Evolutionary conservation across 2,113 vertebrate genomes (phyloP), one percentile per base, ranked within the genome.

Genomic region (Blennius ocellaris): DNA sequence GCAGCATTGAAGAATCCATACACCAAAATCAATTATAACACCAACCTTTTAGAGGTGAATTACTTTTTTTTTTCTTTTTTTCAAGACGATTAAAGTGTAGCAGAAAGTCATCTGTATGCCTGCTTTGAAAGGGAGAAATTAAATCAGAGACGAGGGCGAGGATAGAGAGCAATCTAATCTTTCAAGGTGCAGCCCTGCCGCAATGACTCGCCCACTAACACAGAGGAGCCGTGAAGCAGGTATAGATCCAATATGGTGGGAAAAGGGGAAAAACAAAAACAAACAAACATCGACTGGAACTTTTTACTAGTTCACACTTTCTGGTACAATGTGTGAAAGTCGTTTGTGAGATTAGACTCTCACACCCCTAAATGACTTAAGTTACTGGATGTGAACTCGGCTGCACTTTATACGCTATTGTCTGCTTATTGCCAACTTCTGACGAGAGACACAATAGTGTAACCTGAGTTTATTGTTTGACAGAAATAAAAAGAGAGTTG

Each of bases 101-200:
- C 10, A 69, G 59, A 52, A 56, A 63, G 36, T 43, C 50, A 54
- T 11, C 40, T 17, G 56, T 30, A 6, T 41, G 48, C 15, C 55
- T 14, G 11, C 21, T 56, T 45, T 71, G 44, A 64, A 39, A 55
- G 11, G 45, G 30, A 68, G 53, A 59, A 64, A 73, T 36, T 40
- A 17, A 70, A 65, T 71, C 47, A 77, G n/a, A 54, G 52, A 7
- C 11, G n/a, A 50, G 39, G 44, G 48, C 52, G 17, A 59, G 57
- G 47, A 69, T 45, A 58, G 12, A 64, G 54, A 63, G 50, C 9
- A 7, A 70, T 80, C 75, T 21, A 72, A 69, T 57, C 66, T 43
- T 73, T 69, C 49, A 74, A 48, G 47, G 41, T 43, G 39, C 73
- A 76, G 63, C 73, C 65, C 68, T 79, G 82, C 66, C 17, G 79